Evolutionary conservation across 1,140 invertebrate genomes (phyloP).

Genomic region (Bilobella aurantiaca): DNA sequence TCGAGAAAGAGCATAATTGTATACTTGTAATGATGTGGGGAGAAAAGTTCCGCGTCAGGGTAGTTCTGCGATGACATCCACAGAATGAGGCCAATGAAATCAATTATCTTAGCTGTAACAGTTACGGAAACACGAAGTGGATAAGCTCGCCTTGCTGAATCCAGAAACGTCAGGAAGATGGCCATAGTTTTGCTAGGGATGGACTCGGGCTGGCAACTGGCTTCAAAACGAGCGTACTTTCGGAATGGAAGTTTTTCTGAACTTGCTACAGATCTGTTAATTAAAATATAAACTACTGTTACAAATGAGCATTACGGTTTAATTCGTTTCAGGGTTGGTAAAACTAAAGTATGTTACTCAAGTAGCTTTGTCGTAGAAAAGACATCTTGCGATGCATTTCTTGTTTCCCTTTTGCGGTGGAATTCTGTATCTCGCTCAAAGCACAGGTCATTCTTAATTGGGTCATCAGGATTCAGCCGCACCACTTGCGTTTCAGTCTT

Average conservation of each 20-base stretch:
- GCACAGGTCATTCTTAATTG: constrained; percentile 37
- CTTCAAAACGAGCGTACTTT: constrained; percentile 77
- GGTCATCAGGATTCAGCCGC: constrained; percentile 38
- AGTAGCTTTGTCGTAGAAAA: constrained; percentile 21
- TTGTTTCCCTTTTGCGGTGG: background rate
- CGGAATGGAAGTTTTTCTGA: constrained; percentile 29
- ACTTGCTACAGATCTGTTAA: constrained; percentile 25
- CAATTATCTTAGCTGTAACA: constrained; percentile 70
- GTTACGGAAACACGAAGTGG: constrained; percentile 71
- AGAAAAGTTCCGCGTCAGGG: constrained; percentile 38
- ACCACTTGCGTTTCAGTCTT: constrained; percentile 46
- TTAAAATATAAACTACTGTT: background rate
- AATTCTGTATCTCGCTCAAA: constrained; percentile 22
- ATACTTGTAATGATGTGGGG: constrained; percentile 29
- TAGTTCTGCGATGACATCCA: constrained; percentile 52
- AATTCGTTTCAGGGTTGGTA: background rate
- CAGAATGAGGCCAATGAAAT: constrained; percentile 88
- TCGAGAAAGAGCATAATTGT: constrained; percentile 36
- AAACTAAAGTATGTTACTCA: constrained; percentile 17
- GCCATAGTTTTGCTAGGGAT: constrained; percentile 38
- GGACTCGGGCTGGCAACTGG: constrained; percentile 43
- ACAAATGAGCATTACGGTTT: background rate
- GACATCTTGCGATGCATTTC: background rate
- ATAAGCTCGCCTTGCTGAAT: constrained; percentile 65
- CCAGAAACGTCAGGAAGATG: constrained; percentile 76